These are phyloP conservation scores for Ophiodon elongatus DNA, from an alignment of 2,113 vertebrate species.

Conservation along the genomic window DNA sequence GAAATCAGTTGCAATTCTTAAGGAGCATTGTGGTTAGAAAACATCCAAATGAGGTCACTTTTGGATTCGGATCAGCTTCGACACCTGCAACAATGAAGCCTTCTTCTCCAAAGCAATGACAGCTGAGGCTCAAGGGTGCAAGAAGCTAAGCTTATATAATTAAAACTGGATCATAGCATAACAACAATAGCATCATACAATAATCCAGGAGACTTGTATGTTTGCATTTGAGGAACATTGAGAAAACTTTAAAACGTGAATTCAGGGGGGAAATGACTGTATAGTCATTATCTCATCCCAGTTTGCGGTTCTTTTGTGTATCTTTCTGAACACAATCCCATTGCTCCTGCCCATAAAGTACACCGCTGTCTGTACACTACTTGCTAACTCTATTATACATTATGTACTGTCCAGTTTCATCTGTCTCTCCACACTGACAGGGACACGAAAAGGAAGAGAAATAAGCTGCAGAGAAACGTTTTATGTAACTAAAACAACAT, in stretches of 20 bases:
- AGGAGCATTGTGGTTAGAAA: background rate
- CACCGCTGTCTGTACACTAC: too few relatives aligned
- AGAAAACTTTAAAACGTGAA: too few relatives aligned
- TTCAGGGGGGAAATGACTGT: too few relatives aligned
- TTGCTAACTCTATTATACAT: background rate
- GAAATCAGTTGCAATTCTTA: background rate
- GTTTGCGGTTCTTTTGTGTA: background rate
- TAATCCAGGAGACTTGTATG: too few relatives aligned
- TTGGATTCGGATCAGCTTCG: too few relatives aligned
- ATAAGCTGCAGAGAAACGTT: background rate
- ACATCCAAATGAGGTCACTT: background rate
- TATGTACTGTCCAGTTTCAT: slow-evolving; percentile 11
- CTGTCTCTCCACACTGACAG: background rate
- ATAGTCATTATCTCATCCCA: too few relatives aligned
- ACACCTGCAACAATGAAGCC: background rate
- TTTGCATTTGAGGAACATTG: too few relatives aligned
- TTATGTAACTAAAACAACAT: background rate
- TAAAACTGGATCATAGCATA: too few relatives aligned
- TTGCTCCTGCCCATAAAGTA: too few relatives aligned
- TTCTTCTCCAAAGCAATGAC: background rate
- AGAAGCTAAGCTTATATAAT: too few relatives aligned
- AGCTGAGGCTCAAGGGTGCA: background rate
- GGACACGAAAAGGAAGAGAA: slow-evolving; percentile 2
- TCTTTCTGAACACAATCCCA: background rate
- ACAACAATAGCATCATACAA: too few relatives aligned